phyloP scores from a whole-genome alignment of 1,140 invertebrate genomes.

The Drosophila willistoni region DNA sequence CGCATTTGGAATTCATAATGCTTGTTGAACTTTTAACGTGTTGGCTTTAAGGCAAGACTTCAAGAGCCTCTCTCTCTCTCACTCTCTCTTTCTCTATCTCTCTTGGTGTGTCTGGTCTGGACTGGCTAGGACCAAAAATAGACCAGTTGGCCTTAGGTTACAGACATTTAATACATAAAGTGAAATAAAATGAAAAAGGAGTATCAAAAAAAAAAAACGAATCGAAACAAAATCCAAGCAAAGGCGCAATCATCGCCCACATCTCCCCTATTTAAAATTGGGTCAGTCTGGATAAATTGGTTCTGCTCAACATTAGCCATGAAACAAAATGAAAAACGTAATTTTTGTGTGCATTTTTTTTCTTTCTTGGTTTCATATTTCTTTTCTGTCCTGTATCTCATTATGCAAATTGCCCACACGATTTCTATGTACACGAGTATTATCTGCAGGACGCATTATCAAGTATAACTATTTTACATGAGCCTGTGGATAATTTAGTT shows the following conservation, averaged over 20 bases:
- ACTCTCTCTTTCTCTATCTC: neutral
- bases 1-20: slow-evolving; percentile 60
- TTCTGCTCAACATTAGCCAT: slow-evolving; percentile 19
- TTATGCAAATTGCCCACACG: slow-evolving; percentile 77
- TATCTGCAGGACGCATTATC: slow-evolving; percentile 47
- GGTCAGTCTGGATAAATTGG: slow-evolving; percentile 38
- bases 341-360: neutral
- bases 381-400: slow-evolving; percentile 40
- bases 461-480: slow-evolving; percentile 18
- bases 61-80: slow-evolving; percentile 9
- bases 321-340: slow-evolving; percentile 28
- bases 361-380: slow-evolving; percentile 9
- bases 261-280: slow-evolving; percentile 48
- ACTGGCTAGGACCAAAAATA: slow-evolving; percentile 42
- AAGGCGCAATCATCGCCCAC: slow-evolving; percentile 23
- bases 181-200: slow-evolving; percentile 20
- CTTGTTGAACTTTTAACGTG: slow-evolving; percentile 31
- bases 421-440: slow-evolving; percentile 41
- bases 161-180: slow-evolving; percentile 60
- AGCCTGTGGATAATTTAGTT: slow-evolving; percentile 47
- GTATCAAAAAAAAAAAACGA: slow-evolving; percentile 8
- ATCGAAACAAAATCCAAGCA: slow-evolving; percentile 19
- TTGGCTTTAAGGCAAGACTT: slow-evolving; percentile 62
- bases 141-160: slow-evolving; percentile 59
- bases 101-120: slow-evolving; percentile 35